Percentiles rank a stretch among this genome's conserved stretches.
Conservation (phyloP, 1,140 invertebrate species). For the Lepidostoma basale region DNA sequence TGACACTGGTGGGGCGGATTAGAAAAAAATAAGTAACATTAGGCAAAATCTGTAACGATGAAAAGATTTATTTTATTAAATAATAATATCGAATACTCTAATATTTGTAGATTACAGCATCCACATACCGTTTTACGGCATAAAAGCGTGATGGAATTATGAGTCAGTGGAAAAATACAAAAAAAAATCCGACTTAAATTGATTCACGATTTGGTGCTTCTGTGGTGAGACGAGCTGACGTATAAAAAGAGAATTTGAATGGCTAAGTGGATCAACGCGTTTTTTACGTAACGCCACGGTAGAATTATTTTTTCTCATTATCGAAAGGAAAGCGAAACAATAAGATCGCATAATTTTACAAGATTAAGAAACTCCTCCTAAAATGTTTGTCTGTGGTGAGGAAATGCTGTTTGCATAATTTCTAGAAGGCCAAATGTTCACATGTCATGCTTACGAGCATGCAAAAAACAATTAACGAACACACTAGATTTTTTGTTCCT, state of each 20-base stretch:
- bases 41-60: no score
- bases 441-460: no score
- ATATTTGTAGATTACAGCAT: not conserved
- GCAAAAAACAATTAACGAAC: no score
- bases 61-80: no score
- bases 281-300: constrained; percentile 14
- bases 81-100: not conserved
- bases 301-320: constrained; percentile 14
- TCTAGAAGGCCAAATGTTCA: no score
- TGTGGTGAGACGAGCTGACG: not conserved
- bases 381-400: no score
- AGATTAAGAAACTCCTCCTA: constrained; percentile 6
- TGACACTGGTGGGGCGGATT: no score
- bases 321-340: constrained; percentile 25
- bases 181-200: not conserved
- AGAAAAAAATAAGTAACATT: no score
- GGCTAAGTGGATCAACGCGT: not conserved
- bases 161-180: not conserved
- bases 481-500: no score
- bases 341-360: constrained; percentile 16
- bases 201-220: not conserved
- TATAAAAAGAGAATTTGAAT: no score
- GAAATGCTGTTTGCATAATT: no score
- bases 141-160: not conserved
- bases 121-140: not conserved